Evolutionary conservation across 1,140 invertebrate species (phyloP), one percentile per base, ranked within the genome.

Genomic region (Semibalanus balanoides): DNA sequence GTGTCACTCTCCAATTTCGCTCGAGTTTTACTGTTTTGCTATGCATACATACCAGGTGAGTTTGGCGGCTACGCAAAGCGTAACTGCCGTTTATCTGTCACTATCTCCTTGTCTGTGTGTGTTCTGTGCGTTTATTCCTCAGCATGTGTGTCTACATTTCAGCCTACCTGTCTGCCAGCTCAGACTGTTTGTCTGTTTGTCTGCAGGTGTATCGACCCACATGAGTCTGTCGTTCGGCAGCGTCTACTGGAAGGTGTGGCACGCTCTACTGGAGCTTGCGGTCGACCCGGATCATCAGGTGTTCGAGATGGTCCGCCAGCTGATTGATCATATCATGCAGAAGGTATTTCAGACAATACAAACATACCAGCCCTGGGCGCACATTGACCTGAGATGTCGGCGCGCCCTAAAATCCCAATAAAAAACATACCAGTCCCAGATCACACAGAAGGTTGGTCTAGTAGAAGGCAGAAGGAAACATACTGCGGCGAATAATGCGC

Each of bases 241-340:
- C 74, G 90, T 96, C 51, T 96, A 94, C 83, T 89, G 89, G 82
- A 93, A 92, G 83, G 85, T 97, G 73, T 97, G 94, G 93, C 87
- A 88, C 79, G 90, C 90, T 73, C 86, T 97, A 76, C 85, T 88
- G 74, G 86, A 85, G 73, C 87, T 95, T 76, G 88, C 92, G 74
- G 87, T 87, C 76, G 95, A 97, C 88, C 94, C 95, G 19, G 89
- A 92, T 84, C 92, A 11, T 9, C 70, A 29, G 28, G 29, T 30
- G 28, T 3, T n/a, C 9, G 70, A 72, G 19, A 72, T 72, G 70
- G 29, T 30, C 25, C n/a, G 5, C 25, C 3, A 28, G 19, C 70
- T 72, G n/a, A 30, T 19, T 0, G 3, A 28, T 7, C 70, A 72
- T 17, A 11, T 72, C 70, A 28, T 11, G 19, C 70, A 29, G n/a